Conservation (phyloP, 2,888 invertebrate genomes). For the Carabus problematicus region DNA sequence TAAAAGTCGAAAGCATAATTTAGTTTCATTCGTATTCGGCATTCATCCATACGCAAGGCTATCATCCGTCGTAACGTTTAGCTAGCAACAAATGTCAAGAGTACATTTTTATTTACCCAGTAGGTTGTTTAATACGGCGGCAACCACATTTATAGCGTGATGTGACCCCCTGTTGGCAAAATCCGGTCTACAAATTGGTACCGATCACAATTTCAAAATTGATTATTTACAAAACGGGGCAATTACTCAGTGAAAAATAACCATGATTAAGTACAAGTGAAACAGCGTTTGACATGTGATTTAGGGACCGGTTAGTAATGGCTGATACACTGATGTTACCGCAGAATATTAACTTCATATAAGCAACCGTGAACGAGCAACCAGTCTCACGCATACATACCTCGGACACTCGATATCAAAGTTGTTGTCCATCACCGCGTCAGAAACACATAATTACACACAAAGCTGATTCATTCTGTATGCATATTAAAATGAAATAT, state of each 20-base stretch:
- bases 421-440: no score
- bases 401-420: no score
- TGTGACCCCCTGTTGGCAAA: slow-evolving; percentile 25
- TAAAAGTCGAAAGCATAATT: neutral
- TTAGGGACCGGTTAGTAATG: slow-evolving; percentile 14
- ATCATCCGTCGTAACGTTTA: neutral
- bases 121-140: slow-evolving; percentile 24
- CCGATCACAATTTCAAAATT: slow-evolving; percentile 28
- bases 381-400: no score
- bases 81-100: neutral
- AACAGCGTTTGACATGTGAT: slow-evolving; percentile 10
- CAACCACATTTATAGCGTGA: neutral
- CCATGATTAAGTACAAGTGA: slow-evolving; percentile 14
- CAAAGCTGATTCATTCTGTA: no score
- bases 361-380: no score
- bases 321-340: no score
- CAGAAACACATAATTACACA: no score
- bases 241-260: slow-evolving; percentile 14
- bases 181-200: slow-evolving; percentile 31
- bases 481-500: no score
- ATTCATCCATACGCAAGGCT: slow-evolving; percentile 3
- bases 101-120: slow-evolving; percentile 20
- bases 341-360: no score
- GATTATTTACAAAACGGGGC: slow-evolving; percentile 22
- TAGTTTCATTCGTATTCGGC: neutral